Evolutionary conservation across 2,888 invertebrate genomes (phyloP), one percentile per base, ranked within the genome.

Genomic region (Pocota personata): DNA sequence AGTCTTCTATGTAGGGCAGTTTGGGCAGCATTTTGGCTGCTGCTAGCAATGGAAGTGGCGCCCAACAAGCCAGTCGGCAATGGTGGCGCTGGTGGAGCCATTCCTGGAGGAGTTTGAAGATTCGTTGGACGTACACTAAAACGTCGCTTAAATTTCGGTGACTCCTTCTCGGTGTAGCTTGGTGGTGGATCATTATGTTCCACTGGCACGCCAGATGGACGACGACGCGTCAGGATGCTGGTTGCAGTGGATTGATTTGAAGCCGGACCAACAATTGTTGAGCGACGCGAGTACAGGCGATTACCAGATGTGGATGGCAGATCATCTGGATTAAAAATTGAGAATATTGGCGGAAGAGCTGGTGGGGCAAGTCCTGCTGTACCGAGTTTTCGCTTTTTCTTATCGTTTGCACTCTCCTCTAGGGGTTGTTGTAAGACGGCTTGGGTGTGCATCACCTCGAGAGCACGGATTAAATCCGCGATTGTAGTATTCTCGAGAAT

Each of bases 401-500:
- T 77, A 16, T 73, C 77, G 7, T 7, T 48, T 3, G 19, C 1
- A 10, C 10, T 58, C 5, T 82, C 80, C 1, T 78, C 67, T 48
- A 57, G 5, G 24, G 71, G 64, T 62, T 71, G 71, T 30, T 71
- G 91, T 90, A 92, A 76, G 10, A 89, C 93, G 0, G 93, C 93
- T 60, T 93, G 91, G 0, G 93, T 92, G 87, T 95, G 95, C 30
- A 97, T 93, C n/a, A 95, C 94, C 57, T 96, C 95, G 58, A 97
- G 92, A 0, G 96, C 97, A 73, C 97, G 93, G 27, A 97, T 94
- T 69, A 97, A 94, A 92, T 97, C 97, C 0, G 97, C 97, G 12
- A 97, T 94, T 21, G 97, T 96, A 0, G 97, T 97, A 89, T 96
- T 95, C 91, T 97, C 97, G 72, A 97, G 92, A 10, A 97, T 94